These are phyloP conservation scores for Pao palembangensis DNA, from an alignment of 2,113 vertebrate species.

Conservation along the genomic window DNA sequence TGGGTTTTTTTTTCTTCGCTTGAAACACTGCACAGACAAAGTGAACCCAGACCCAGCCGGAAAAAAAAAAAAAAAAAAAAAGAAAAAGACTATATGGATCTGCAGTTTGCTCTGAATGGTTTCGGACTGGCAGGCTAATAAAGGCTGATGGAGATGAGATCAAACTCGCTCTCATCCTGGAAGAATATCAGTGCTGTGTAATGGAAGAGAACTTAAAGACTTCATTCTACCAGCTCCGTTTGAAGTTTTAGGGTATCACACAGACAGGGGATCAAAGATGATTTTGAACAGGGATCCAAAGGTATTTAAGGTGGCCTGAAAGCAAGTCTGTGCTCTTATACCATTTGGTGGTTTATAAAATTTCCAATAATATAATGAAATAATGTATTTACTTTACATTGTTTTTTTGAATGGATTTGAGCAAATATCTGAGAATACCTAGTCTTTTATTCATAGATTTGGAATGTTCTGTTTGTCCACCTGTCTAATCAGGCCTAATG, in stretches of 20 bases:
- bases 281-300: constrained; percentile 10
- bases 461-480: not conserved
- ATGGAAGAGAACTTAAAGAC: constrained; percentile 41
- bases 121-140: constrained; percentile 47
- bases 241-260: constrained; percentile 31
- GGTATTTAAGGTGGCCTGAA: constrained; percentile 1
- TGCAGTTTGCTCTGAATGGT: constrained; percentile 36
- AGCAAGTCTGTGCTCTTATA: not conserved
- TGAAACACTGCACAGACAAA: too few species aligned
- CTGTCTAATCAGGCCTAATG: constrained; percentile 6
- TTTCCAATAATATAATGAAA: not conserved
- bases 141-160: constrained; percentile 55
- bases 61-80: constrained; percentile 38
- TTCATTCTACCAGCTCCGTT: constrained; percentile 36
- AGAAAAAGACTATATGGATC: constrained; percentile 35
- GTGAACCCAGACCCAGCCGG: too few species aligned
- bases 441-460: not conserved
- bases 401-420: too few species aligned
- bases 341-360: not conserved
- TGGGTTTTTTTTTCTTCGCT: too few species aligned
- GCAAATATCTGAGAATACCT: too few species aligned
- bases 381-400: not conserved
- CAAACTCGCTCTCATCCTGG: constrained; percentile 23
- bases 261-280: constrained; percentile 2
- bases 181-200: constrained; percentile 35